A percentile compares a stretch with the other conserved stretches of the same genome.
These are phyloP conservation scores for Lordiphosa fenestrarum DNA, from an alignment of 2,888 invertebrate genomes.

Conservation along the genomic window DNA sequence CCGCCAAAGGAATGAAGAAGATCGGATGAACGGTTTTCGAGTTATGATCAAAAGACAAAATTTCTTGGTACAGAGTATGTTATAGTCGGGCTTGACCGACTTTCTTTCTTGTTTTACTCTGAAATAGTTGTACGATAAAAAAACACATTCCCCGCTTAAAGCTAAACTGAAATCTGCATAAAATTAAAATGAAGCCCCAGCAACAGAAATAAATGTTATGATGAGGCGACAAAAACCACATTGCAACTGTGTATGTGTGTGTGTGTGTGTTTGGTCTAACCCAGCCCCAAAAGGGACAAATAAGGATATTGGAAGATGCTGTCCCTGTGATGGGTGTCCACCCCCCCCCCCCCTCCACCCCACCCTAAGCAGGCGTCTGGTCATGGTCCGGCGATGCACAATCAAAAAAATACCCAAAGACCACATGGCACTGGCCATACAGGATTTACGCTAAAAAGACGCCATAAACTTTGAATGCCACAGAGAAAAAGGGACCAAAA, in stretches of 20 bases:
- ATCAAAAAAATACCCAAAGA: conserved; percentile 12
- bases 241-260: conserved; percentile 6
- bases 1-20: too few relatives aligned
- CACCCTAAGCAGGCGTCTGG: conserved; percentile 4
- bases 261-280: conserved; percentile 1
- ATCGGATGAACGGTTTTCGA: too few relatives aligned
- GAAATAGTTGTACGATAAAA: too few relatives aligned
- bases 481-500: conserved; percentile 63
- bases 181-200: too few relatives aligned
- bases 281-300: conserved; percentile 12
- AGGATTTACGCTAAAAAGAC: conserved; percentile 76
- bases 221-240: conserved; percentile 30
- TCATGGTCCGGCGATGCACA: conserved; percentile 29
- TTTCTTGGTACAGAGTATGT: too few relatives aligned
- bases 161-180: too few relatives aligned
- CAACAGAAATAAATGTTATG: conserved; percentile 12
- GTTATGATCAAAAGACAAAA: too few relatives aligned
- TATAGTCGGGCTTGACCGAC: too few relatives aligned
- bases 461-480: conserved; percentile 67
- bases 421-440: conserved; percentile 29
- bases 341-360: not conserved
- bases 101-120: too few relatives aligned
- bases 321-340: conserved; percentile 13
- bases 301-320: conserved; percentile 51
- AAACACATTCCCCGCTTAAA: too few relatives aligned